Conservation (phyloP, 2,113 vertebrate genomes). For the Poecilia latipinna region DNA sequence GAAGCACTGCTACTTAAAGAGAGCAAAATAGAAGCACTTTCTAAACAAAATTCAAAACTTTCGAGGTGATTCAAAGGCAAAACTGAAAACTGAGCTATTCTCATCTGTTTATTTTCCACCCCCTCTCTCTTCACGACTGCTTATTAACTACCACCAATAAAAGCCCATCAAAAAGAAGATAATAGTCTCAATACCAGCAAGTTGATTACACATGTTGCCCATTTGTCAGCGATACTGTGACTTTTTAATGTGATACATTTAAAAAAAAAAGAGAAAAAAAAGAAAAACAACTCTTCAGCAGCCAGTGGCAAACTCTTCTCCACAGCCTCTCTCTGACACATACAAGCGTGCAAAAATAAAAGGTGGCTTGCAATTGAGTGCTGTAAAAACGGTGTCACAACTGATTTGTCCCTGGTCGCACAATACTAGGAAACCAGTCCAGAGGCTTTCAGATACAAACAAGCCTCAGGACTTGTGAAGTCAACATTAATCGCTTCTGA, state of each 20-base stretch:
- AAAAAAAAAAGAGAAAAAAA: constrained; percentile 17
- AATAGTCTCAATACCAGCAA: constrained; percentile 37
- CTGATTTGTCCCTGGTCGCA: constrained; percentile 78
- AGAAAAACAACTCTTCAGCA: constrained; percentile 15
- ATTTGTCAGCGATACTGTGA: constrained; percentile 57
- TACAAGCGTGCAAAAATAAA: constrained; percentile 65
- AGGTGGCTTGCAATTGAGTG: constrained; percentile 80
- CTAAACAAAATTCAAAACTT: constrained; percentile 21
- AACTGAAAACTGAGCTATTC: constrained; percentile 26
- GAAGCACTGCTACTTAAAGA: constrained; percentile 20
- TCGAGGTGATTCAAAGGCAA: constrained; percentile 28
- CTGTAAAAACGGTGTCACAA: constrained; percentile 86
- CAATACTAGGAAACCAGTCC: constrained; percentile 84
- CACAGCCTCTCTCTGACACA: constrained; percentile 34
- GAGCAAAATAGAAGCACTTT: constrained; percentile 25
- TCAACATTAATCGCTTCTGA: constrained; percentile 85
- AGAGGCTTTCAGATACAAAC: constrained; percentile 73
- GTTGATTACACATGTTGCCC: constrained; percentile 52
- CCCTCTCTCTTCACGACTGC: constrained; percentile 12
- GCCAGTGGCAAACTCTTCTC: constrained; percentile 31
- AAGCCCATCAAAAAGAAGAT: constrained; percentile 20
- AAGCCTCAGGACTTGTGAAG: constrained; percentile 75
- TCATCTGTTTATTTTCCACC: constrained; percentile 15
- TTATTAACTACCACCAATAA: constrained; percentile 32
- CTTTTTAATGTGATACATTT: constrained; percentile 56